Base-by-base conservation (phyloP, 2,113 vertebrate genomes). In the Noctilio leporinus region DNA sequence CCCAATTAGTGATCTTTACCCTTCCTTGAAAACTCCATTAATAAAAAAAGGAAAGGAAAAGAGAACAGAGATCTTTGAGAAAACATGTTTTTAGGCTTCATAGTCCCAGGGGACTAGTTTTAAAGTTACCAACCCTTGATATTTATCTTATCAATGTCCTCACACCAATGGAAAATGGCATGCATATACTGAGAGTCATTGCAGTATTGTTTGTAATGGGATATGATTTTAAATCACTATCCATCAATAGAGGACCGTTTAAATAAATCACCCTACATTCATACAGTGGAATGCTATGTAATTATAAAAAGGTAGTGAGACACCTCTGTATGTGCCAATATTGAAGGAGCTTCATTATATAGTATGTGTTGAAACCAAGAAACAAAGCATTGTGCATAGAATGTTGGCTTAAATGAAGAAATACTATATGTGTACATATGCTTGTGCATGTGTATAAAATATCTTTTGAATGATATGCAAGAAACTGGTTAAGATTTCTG, bases 161-260 rank as follows among this genome's bases (percentile, higher is more conserved):
- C 59, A 38, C 11, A 93, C 20, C 26, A 78, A 38, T 53, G 24
- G 40, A 95, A 93, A 95, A 82, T 77, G 8, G 22, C 53, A 47
- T 53, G 33, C 86, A 82, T 86, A 62, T 67, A 53, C 17, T 78
- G 30, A 92, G 26, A 94, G 47, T 91, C 38, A 49, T 43, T 92
- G 35, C 6, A 95, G 7, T 62, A 57, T 78, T 88, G 9, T 62
- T 82, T 72, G 24, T 83, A 93, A 93, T 30, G 82, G 80, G 89
- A 69, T 89, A 86, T 69, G 43, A 92, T 92, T 88, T 92, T 86
- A 93, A 96, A 83, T 33, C 69, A 89, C 33, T 86, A 12, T 43
- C 47, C 28, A 86, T 83, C 33, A 75, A 77, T 78, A 81, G 17
- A 19, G 7, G 35, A 72, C 53, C 70, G 26, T 49, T 95, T 83